Conservation (phyloP, 1,140 invertebrate genomes). For the Tetraneura akinire region DNA sequence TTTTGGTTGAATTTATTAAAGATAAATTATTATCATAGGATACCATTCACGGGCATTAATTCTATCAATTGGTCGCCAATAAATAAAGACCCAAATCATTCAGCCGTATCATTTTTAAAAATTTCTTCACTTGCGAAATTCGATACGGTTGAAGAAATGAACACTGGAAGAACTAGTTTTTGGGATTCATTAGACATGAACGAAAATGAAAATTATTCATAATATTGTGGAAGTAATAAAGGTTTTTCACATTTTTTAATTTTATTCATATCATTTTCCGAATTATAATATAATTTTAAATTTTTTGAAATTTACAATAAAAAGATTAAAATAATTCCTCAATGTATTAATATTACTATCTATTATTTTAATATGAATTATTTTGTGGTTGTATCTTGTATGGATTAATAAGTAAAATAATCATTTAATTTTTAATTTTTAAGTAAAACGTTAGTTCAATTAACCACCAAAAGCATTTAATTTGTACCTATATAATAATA, state of each 20-base stretch:
- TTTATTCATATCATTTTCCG: too few species aligned
- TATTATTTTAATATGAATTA: too few species aligned
- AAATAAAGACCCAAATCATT: slow-evolving; percentile 13
- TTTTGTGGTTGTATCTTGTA: too few species aligned
- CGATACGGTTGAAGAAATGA: neutral
- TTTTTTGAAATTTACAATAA: too few species aligned
- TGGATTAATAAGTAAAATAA: too few species aligned
- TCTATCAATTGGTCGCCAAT: slow-evolving; percentile 43
- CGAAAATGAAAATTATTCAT: slow-evolving; percentile 41
- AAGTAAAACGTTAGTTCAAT: too few species aligned
- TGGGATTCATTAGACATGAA: slow-evolving; percentile 53
- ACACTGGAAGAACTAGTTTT: slow-evolving; percentile 46
- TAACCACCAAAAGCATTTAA: too few species aligned
- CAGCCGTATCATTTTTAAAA: slow-evolving; percentile 20
- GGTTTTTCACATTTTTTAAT: neutral
- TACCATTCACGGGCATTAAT: neutral
- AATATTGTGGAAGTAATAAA: neutral
- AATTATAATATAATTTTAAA: too few species aligned
- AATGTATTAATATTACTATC: too few species aligned
- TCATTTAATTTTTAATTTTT: too few species aligned
- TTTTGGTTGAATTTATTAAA: neutral
- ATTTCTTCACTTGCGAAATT: slow-evolving; percentile 38
- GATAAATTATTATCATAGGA: neutral
- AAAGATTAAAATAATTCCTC: too few species aligned
- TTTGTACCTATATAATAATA: too few species aligned